Evolutionary conservation across 2,113 vertebrate species (phyloP), one percentile per base, ranked within the genome.

Genomic region (Rhinolophus sinicus): DNA sequence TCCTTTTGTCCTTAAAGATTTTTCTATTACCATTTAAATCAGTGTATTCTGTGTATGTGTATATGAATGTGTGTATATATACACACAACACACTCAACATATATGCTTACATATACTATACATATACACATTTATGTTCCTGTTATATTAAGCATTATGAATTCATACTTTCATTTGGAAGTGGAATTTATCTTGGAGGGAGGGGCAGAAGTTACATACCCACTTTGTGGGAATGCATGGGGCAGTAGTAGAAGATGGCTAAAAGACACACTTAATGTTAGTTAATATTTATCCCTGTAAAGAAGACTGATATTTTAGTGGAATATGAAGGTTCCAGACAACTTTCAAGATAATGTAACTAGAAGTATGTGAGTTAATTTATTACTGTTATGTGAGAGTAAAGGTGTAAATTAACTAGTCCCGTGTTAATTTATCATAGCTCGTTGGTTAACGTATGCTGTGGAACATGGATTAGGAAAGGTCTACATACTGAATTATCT

Each of bases 151-250:
- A 54, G 13, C 38, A 62, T 47, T 91, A 35, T 60, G n/a, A 82
- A 77, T 91, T 15, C 16, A 58, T 85, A 24, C 28, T 89, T 62
- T 95, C 56, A 70, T 33, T 89, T 96, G 64, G 72, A 90, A 89
- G 15, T 75, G 9, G 35, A 52, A 16, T 92, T 88, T 88, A 19
- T 96, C 54, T 69, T 93, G 40, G 30, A 77, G 50, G 12, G 50
- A 92, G 35, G 8, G 33, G 7, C 44, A 85, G 40, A 93, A 64
- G 2, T 96, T 96, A 11, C 10, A 75, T 1, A 70, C 26, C 30
- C 73, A 56, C 19, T 91, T 95, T 58, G 50, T 47, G 38, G 38
- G 30, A 88, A 73, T 60, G 16, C 6, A 1, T 75, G 21, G 28
- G 30, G 60, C 6, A 70, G 4, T 65, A 44, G 6, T 44, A 54